A percentile compares a stretch with the other conserved stretches of the same genome.
Conservation (phyloP, 2,888 invertebrate species). For the Pristionchus maxplancki region DNA sequence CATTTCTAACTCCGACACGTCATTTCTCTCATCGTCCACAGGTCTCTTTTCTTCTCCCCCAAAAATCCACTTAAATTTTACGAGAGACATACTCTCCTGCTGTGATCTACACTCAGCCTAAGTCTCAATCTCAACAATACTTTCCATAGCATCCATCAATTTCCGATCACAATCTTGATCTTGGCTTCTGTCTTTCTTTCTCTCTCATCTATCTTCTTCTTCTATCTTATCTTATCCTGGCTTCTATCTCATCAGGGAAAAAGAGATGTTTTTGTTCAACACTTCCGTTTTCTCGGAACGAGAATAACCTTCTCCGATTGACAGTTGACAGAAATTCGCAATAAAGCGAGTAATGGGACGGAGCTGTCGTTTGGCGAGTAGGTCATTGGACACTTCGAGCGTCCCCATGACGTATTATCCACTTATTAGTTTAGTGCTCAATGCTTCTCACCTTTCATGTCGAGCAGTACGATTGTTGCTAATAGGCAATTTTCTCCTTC, state of each 20-base stretch:
- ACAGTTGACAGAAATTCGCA: background rate
- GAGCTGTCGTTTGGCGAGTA: slow-evolving; percentile 12
- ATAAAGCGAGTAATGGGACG: slow-evolving; percentile 8
- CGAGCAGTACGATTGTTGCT: background rate
- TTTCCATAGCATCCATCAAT: background rate
- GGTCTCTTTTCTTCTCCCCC: slow-evolving; percentile 30
- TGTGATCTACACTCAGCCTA: slow-evolving; percentile 24
- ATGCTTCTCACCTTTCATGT: background rate
- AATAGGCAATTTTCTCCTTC: background rate
- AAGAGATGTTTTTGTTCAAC: background rate
- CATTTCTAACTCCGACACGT: slow-evolving; percentile 22
- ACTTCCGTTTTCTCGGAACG: slow-evolving; percentile 29
- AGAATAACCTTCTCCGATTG: background rate
- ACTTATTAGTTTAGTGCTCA: background rate
- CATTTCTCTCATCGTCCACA: background rate
- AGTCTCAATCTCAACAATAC: background rate
- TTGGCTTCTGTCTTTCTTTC: background rate
- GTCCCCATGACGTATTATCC: background rate
- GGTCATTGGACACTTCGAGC: background rate
- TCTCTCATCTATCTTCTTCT: background rate
- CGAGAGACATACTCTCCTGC: slow-evolving; percentile 36
- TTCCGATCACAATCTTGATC: background rate
- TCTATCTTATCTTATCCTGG: background rate
- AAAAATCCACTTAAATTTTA: slow-evolving; percentile 37
- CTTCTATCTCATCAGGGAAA: background rate